Percentiles rank a stretch among this genome's conserved stretches.
Conservation (phyloP, 1,140 invertebrate genomes). For the Drosophila guanche region DNA sequence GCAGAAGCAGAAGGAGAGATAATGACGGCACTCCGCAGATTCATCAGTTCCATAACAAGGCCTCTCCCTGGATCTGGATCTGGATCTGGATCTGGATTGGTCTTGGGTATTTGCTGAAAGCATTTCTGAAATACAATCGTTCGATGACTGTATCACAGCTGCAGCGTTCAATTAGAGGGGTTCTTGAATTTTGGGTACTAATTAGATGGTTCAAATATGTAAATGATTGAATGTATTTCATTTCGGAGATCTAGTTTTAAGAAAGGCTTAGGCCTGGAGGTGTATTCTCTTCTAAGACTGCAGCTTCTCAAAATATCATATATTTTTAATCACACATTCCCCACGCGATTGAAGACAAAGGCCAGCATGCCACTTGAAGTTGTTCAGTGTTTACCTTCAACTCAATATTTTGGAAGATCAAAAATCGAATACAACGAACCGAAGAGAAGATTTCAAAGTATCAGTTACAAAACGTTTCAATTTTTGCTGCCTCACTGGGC, state of each 20-base stretch:
- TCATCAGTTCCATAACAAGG: constrained; percentile 43
- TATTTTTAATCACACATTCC: constrained; percentile 22
- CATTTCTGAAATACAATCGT: constrained; percentile 29
- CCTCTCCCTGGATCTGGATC: constrained; percentile 2
- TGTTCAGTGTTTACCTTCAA: constrained; percentile 38
- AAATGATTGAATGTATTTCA: too few relatives aligned
- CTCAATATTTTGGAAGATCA: constrained; percentile 13
- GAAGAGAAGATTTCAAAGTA: constrained; percentile 50
- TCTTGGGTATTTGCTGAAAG: constrained; percentile 41
- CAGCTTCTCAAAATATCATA: background rate
- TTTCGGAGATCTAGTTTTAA: too few relatives aligned
- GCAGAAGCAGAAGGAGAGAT: constrained; percentile 29
- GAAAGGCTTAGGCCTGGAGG: too few relatives aligned
- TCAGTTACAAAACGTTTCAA: constrained; percentile 77
- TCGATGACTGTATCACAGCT: constrained; percentile 7
- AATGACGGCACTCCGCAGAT: constrained; percentile 64
- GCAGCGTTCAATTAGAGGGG: constrained; percentile 9
- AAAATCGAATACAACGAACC: constrained; percentile 9
- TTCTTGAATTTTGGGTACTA: background rate
- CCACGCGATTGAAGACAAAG: constrained; percentile 12
- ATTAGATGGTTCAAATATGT: background rate
- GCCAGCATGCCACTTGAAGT: constrained; percentile 34
- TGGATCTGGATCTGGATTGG: constrained; percentile 20
- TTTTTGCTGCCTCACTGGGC: constrained; percentile 70
- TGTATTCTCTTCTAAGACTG: background rate